These are phyloP conservation scores for Gorsachius goisagi DNA, from an alignment of 2,113 vertebrate genomes.

Conservation along the genomic window DNA sequence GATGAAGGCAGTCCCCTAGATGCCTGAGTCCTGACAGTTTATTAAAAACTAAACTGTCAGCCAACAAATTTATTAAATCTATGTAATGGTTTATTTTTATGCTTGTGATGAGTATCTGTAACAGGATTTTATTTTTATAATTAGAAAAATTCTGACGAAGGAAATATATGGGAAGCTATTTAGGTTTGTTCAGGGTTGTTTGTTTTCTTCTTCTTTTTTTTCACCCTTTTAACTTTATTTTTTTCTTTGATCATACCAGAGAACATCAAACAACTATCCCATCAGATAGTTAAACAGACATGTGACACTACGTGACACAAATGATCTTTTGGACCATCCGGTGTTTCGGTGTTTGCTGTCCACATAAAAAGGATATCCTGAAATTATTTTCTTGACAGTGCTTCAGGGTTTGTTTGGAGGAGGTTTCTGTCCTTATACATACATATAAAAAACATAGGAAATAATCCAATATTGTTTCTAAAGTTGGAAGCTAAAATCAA, in stretches of 20 bases:
- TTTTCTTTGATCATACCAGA: not conserved
- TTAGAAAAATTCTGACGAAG: not conserved
- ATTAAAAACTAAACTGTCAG: slow-evolving; percentile 10
- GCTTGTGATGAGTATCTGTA: not conserved
- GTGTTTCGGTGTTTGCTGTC: not conserved
- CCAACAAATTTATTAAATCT: not conserved
- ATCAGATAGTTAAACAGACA: not conserved
- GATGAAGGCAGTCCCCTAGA: not conserved
- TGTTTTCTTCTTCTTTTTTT: not conserved
- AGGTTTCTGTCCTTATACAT: slow-evolving; percentile 10
- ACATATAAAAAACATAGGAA: not conserved
- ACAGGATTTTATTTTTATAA: not conserved
- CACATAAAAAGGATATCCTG: not conserved
- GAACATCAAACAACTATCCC: not conserved
- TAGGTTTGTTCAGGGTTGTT: not conserved
- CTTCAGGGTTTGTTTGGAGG: not conserved
- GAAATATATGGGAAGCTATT: not conserved
- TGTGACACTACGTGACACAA: not conserved
- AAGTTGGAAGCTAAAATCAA: not conserved
- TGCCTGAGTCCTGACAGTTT: not conserved
- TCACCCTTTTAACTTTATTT: not conserved
- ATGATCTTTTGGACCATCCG: not conserved
- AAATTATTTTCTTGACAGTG: slow-evolving; percentile 7
- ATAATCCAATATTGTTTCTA: not conserved
- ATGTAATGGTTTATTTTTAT: not conserved